Percentiles rank a stretch among this genome's conserved stretches.
Evolutionary conservation across 2,797 vertebrate genomes (phyloP).

Genomic region (Diceros bicornis): DNA sequence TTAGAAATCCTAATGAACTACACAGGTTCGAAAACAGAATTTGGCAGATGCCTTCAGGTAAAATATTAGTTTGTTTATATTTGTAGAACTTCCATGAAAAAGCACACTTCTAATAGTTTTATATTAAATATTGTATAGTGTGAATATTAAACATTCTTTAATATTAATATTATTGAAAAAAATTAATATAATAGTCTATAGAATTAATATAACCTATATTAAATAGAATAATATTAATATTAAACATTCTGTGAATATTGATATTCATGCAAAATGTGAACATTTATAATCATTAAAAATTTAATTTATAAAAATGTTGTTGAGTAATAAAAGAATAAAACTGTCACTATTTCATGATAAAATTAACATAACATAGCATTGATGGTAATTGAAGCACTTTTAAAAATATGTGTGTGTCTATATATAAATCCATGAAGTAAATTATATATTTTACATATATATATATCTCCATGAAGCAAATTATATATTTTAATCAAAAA

Average conservation of each 20-base stretch:
- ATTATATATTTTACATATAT: no score
- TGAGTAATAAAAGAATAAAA: not conserved
- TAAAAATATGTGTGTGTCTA: not conserved
- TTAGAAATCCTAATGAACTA: not conserved
- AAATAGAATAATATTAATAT: not conserved
- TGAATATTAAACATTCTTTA: not conserved
- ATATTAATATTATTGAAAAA: not conserved
- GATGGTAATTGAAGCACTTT: not conserved
- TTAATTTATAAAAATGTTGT: not conserved
- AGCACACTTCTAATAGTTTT: not conserved
- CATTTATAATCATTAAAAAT: not conserved
- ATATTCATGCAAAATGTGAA: conserved; percentile 3
- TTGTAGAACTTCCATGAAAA: not conserved
- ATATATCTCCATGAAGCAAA: not conserved
- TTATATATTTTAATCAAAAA: not conserved
- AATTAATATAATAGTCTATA: not conserved
- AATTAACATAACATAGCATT: not conserved
- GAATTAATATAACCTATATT: not conserved
- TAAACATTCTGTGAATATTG: not conserved
- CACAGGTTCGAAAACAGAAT: not conserved
- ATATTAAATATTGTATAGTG: not conserved
- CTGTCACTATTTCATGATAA: not conserved
- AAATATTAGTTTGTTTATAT: not conserved
- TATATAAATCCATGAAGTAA: not conserved
- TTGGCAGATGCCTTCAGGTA: not conserved